Evolutionary conservation across 1,140 invertebrate species (phyloP), one percentile per base, ranked within the genome.

Genomic region (Calephelis nemesis): DNA sequence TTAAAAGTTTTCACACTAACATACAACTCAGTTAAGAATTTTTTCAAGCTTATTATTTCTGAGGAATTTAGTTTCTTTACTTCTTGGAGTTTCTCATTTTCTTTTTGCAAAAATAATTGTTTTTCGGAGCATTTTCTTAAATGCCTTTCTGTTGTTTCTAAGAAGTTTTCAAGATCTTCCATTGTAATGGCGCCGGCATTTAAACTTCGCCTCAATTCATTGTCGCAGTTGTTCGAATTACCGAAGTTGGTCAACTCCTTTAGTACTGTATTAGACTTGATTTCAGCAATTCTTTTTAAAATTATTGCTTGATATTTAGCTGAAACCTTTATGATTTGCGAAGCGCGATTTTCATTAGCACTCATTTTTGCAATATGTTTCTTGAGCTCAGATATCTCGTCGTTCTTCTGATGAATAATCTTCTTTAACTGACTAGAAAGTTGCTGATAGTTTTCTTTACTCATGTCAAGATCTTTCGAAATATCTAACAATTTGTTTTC

Each of bases 261-360:
- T 39, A 91, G 67, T 0, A 87, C 84, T 0, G 84, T 85, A 67
- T 86, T 89, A 1, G 80, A 83, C 70, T 90, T 91, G 13, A 90
- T 87, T 73, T 90, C 88, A 0, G 87, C 87, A 52, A 91, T 85
- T 65, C 85, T 79, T 69, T 86, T 90, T 6, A 90, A 69, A 76
- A 90, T 90, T 15, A 91, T 91, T 30, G 88, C 85, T 65, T 90
- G 87, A 65, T 90, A 91, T 66, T 85, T 88, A 1, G 88, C 84
- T 0, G 87, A 91, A 1, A 91, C 82, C 73, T 89, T 90, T 8
- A 91, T 88, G 50, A 91, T 91, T 77, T 90, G 88, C 5, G 69
- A 83, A 3, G 87, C 87, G 47, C 85, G 76, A 42, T 81, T 89
- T 74, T 91, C 88, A 1, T 80, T 85, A 5, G 75, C 79, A 60